These are phyloP conservation scores for Telenomus remus DNA, from an alignment of 1,140 invertebrate genomes.

Conservation along the genomic window DNA sequence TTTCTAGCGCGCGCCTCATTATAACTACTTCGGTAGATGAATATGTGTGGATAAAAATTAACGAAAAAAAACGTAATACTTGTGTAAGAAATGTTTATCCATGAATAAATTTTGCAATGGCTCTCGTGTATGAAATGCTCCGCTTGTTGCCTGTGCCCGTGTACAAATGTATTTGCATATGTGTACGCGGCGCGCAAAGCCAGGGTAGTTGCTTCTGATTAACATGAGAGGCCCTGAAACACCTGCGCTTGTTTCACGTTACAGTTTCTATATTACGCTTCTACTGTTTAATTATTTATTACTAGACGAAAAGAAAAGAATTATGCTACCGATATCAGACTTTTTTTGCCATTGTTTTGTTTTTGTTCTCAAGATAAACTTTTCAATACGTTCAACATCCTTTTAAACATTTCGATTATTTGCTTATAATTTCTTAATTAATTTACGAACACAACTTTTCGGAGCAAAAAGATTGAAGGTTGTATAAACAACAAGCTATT, in stretches of 20 bases:
- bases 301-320: constrained; percentile 23
- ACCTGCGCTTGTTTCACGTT: constrained; percentile 65
- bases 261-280: constrained; percentile 49
- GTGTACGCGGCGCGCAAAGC: constrained; percentile 40
- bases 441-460: too few relatives aligned
- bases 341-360: too few relatives aligned
- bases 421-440: too few relatives aligned
- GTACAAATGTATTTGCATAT: constrained; percentile 64
- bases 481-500: constrained; percentile 44
- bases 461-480: too few relatives aligned
- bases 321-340: background rate
- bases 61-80: constrained; percentile 43
- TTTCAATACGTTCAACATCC: too few relatives aligned
- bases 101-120: constrained; percentile 60
- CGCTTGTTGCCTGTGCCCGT: constrained; percentile 45
- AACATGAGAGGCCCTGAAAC: constrained; percentile 70
- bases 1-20: constrained; percentile 56
- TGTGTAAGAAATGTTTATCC: constrained; percentile 60
- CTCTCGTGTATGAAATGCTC: constrained; percentile 62
- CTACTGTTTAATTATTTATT: constrained; percentile 46
- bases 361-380: too few relatives aligned
- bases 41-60: constrained; percentile 46
- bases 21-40: constrained; percentile 62
- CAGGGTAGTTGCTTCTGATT: constrained; percentile 65
- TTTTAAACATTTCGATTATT: too few relatives aligned